These are phyloP conservation scores for Aplochiton taeniatus DNA, from an alignment of 2,797 vertebrate genomes.

Conservation along the genomic window DNA sequence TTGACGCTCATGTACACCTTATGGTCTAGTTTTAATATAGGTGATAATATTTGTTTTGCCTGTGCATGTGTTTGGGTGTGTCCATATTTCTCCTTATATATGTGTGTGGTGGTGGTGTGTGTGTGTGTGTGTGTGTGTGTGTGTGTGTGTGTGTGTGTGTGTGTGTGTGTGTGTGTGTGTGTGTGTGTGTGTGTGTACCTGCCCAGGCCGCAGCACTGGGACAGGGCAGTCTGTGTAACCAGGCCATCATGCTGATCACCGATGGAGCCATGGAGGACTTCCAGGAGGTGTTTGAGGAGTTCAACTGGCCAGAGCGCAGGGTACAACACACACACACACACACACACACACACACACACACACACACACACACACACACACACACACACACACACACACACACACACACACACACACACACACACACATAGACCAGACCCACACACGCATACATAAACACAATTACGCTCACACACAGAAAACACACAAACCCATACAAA, in stretches of 20 bases:
- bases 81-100: not conserved
- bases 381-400: not conserved
- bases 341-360: not conserved
- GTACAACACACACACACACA: slow-evolving; percentile 61
- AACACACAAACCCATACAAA: not conserved
- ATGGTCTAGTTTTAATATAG: too few relatives aligned
- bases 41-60: not conserved
- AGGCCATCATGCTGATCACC: slow-evolving; percentile 96
- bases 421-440: not conserved
- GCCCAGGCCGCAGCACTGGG: slow-evolving; percentile 81
- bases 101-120: not conserved
- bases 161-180: not conserved
- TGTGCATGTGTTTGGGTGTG: slow-evolving; percentile 14
- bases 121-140: slow-evolving; percentile 5
- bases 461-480: not conserved
- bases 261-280: slow-evolving; percentile 95
- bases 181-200: not conserved
- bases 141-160: slow-evolving; percentile 9
- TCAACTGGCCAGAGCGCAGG: slow-evolving; percentile 92
- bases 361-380: not conserved
- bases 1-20: not conserved
- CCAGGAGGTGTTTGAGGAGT: slow-evolving; percentile 88
- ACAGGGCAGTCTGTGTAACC: slow-evolving; percentile 93
- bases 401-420: slow-evolving; percentile 3
- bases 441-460: not conserved